phyloP scores from a whole-genome alignment of 2,113 vertebrate species.

The Nyctibius bracteatus region DNA sequence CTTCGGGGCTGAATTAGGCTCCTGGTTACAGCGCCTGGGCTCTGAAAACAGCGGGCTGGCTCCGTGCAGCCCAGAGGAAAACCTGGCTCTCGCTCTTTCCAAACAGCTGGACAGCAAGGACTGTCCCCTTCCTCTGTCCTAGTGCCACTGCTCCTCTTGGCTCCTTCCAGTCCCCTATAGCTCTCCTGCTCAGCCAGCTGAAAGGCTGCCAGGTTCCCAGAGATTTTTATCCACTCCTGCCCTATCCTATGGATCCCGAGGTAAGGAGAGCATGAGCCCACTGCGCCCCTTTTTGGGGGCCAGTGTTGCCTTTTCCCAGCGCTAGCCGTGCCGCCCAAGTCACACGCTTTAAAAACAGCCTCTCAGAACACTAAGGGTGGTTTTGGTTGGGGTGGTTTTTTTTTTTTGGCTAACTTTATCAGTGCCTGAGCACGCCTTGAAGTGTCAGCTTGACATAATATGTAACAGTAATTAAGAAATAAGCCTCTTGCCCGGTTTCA shows the following conservation, averaged over 20 bases:
- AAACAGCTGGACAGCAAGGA: not conserved
- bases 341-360: not conserved
- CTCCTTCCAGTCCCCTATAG: not conserved
- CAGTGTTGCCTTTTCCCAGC: not conserved
- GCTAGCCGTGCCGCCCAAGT: not conserved
- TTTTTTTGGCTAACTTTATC: slow-evolving; percentile 77
- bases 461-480: slow-evolving; percentile 96
- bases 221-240: not conserved
- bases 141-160: not conserved
- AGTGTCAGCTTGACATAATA: slow-evolving; percentile 81
- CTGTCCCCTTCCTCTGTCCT: not conserved
- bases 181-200: not conserved
- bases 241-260: not conserved
- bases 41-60: not conserved
- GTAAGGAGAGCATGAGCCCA: accelerated
- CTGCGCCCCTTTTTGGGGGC: not conserved
- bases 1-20: not conserved
- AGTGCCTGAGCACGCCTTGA: slow-evolving; percentile 74
- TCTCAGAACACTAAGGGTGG: not conserved
- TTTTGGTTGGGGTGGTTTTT: not conserved
- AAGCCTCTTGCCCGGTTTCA: slow-evolving; percentile 82
- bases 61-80: not conserved
- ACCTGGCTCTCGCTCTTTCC: not conserved
- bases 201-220: not conserved
- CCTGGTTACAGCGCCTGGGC: accelerated